These are phyloP conservation scores for Acleris laterana DNA, from an alignment of 2,888 invertebrate species.

Conservation along the genomic window DNA sequence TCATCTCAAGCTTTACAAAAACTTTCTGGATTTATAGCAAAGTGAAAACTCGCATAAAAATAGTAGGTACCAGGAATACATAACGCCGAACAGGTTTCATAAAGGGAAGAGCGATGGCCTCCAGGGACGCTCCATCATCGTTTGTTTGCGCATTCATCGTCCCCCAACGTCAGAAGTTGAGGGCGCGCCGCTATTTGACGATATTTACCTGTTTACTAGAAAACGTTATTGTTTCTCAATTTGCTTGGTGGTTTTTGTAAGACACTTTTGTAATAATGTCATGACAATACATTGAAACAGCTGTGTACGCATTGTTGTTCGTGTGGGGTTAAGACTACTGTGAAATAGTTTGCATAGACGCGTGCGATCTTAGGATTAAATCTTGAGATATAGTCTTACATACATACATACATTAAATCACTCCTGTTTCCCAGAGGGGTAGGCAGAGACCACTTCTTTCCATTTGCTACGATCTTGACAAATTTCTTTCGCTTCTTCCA, in stretches of 20 bases:
- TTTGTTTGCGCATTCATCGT: constrained; percentile 68
- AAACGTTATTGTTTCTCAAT: constrained; percentile 14
- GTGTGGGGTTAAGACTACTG: no score
- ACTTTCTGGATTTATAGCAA: neutral
- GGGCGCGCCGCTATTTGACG: constrained; percentile 48
- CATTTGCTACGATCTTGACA: no score
- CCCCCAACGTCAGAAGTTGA: constrained; percentile 59
- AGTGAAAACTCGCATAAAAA: constrained; percentile 22
- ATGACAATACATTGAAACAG: no score
- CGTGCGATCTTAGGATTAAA: no score
- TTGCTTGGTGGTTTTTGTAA: neutral
- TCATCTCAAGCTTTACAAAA: neutral
- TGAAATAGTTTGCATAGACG: no score
- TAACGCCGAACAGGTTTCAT: constrained; percentile 26
- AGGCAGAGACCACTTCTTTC: no score
- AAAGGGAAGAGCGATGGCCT: constrained; percentile 42
- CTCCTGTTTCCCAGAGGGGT: no score
- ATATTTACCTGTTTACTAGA: constrained; percentile 31
- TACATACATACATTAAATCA: no score
- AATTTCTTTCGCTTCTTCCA: no score
- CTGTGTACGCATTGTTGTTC: no score
- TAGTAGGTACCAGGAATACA: constrained; percentile 5
- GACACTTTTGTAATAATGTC: no score
- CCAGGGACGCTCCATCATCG: constrained; percentile 61
- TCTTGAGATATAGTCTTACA: no score